These are phyloP conservation scores for Rostratula benghalensis DNA, from an alignment of 2,113 vertebrate genomes.

Conservation along the genomic window DNA sequence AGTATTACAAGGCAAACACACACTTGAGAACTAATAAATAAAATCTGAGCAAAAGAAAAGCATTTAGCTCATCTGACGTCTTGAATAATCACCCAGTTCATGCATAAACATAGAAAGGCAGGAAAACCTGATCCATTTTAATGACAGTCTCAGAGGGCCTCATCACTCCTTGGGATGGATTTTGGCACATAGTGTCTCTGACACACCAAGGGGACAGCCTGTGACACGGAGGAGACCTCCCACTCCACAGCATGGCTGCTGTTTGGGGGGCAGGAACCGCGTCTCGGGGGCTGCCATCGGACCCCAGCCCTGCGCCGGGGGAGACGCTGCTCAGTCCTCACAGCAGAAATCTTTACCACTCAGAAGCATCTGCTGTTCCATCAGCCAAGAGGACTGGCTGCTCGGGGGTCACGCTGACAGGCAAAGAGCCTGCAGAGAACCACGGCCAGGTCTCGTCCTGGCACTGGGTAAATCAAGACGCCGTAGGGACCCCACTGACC, in stretches of 20 bases:
- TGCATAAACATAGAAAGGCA: constrained; percentile 14
- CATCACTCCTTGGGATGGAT: neutral
- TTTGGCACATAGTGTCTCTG: neutral
- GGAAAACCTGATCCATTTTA: constrained; percentile 31
- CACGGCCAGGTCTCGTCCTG: neutral
- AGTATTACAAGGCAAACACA: neutral
- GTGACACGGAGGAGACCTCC: neutral
- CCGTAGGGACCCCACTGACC: neutral
- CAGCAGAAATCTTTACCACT: neutral
- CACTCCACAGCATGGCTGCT: neutral
- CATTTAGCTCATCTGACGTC: constrained; percentile 4
- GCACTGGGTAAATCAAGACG: neutral
- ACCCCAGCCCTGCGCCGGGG: neutral
- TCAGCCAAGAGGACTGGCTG: neutral
- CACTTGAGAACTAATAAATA: constrained; percentile 43
- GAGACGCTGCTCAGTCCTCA: neutral
- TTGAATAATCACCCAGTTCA: constrained; percentile 26
- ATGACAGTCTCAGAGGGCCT: neutral
- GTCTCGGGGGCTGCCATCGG: neutral
- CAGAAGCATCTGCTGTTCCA: neutral
- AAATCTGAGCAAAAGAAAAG: constrained; percentile 40
- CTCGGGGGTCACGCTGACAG: neutral
- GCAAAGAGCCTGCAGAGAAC: neutral
- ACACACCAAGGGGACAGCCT: neutral
- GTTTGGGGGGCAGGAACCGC: neutral